A percentile compares a stretch with the other conserved stretches of the same genome.
Evolutionary conservation across 1,140 invertebrate genomes (phyloP).

Genomic region (Ladona fulva): DNA sequence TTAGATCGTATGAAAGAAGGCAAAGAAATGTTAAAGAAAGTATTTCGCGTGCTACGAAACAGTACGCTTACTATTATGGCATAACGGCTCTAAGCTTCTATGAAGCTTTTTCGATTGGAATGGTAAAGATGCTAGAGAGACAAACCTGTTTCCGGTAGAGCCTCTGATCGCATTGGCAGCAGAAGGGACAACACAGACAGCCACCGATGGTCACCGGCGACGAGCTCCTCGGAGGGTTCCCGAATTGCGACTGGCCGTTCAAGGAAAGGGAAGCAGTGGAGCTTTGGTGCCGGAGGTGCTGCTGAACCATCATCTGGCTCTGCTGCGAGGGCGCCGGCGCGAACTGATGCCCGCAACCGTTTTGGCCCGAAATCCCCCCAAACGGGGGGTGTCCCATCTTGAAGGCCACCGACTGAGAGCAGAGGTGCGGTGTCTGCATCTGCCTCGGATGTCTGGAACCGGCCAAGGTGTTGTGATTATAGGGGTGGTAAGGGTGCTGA

Average conservation of each 20-base stretch:
- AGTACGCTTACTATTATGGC: no score
- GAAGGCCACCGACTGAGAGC: no score
- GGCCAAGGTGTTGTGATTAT: not conserved
- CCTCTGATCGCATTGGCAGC: not conserved
- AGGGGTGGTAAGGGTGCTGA: not conserved
- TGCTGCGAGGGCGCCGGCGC: not conserved
- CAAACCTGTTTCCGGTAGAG: not conserved
- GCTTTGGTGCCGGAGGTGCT: not conserved
- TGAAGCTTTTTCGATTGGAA: no score
- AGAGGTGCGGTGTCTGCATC: not conserved
- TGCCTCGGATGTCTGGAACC: not conserved
- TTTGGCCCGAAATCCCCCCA: not conserved
- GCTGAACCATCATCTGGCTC: not conserved
- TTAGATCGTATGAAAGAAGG: no score
- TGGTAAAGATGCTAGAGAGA: not conserved
- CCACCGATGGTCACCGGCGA: not conserved
- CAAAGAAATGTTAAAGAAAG: no score
- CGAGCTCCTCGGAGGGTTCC: not conserved
- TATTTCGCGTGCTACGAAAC: no score
- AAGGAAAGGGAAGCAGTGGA: no score
- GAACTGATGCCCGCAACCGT: not conserved
- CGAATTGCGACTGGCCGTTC: no score
- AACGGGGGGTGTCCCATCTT: not conserved
- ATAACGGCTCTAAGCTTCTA: no score
- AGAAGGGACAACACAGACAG: not conserved